phyloP scores from a whole-genome alignment of 2,888 invertebrate species.

The Ferdinandea cuprea region DNA sequence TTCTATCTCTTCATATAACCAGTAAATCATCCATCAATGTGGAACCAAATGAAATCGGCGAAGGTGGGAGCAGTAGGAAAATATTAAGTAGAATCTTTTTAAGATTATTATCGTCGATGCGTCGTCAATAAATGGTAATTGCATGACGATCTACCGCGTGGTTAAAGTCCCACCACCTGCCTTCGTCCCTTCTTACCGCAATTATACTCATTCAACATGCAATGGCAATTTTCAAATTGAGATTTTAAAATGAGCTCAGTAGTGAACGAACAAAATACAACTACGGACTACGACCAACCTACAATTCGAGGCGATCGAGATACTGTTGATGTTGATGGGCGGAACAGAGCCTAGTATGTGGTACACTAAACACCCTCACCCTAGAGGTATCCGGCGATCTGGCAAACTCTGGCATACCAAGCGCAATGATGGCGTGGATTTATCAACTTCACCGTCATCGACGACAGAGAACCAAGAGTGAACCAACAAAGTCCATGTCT shows the following conservation, averaged over 20 bases:
- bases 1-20: constrained; percentile 24
- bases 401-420: constrained; percentile 56
- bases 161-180: constrained; percentile 21
- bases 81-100: constrained; percentile 18
- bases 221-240: constrained; percentile 59
- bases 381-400: constrained; percentile 68
- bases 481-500: constrained; percentile 31
- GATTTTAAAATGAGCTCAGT: constrained; percentile 40
- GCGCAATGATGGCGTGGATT: constrained; percentile 48
- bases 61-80: constrained; percentile 9
- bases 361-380: constrained; percentile 66
- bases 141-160: constrained; percentile 40
- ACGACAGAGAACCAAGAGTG: constrained; percentile 30
- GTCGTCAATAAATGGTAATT: constrained; percentile 54
- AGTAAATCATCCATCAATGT: neutral
- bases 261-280: constrained; percentile 5
- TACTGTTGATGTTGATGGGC: constrained; percentile 59
- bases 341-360: constrained; percentile 54
- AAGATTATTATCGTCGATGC: constrained; percentile 60
- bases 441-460: constrained; percentile 55
- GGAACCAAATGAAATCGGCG: constrained; percentile 21
- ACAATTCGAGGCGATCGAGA: constrained; percentile 40
- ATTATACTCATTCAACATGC: constrained; percentile 49
- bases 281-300: constrained; percentile 19
- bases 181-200: constrained; percentile 26